phyloP scores from a whole-genome alignment of 2,888 invertebrate species.

The Adineta ricciae region DNA sequence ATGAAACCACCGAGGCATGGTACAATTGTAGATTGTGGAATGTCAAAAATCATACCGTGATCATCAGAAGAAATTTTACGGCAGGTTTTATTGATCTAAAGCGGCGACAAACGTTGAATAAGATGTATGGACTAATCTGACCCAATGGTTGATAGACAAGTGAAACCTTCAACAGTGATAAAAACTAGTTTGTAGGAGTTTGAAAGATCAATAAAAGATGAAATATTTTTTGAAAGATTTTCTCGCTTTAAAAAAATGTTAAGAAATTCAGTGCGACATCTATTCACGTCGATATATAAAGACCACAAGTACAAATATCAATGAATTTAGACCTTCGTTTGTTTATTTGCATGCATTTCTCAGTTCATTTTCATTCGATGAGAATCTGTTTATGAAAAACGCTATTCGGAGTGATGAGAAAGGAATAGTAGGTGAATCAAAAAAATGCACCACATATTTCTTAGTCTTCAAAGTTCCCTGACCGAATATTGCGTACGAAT shows the following conservation, averaged over 20 bases:
- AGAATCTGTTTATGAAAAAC: not conserved
- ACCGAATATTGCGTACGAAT: not conserved
- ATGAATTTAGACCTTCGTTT: not conserved
- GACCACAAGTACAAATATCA: not conserved
- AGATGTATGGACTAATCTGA: not conserved
- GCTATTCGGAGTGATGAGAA: not conserved
- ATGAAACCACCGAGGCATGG: not conserved
- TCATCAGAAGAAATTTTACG: not conserved
- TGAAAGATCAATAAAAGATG: not conserved
- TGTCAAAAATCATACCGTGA: not conserved
- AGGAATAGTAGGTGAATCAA: not conserved
- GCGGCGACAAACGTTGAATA: not conserved
- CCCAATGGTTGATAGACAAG: not conserved
- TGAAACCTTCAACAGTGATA: not conserved
- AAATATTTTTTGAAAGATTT: not conserved
- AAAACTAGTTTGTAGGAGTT: not conserved
- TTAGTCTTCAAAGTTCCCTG: slow-evolving; percentile 1
- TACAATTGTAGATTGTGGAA: not conserved
- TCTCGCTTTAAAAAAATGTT: not conserved
- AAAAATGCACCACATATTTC: not conserved
- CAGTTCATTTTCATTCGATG: not conserved
- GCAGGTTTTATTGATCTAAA: not conserved
- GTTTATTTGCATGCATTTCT: not conserved
- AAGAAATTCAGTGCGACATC: not conserved
- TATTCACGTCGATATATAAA: not conserved